Conservation (phyloP, 2,113 vertebrate genomes). For the Alectura lathami region DNA sequence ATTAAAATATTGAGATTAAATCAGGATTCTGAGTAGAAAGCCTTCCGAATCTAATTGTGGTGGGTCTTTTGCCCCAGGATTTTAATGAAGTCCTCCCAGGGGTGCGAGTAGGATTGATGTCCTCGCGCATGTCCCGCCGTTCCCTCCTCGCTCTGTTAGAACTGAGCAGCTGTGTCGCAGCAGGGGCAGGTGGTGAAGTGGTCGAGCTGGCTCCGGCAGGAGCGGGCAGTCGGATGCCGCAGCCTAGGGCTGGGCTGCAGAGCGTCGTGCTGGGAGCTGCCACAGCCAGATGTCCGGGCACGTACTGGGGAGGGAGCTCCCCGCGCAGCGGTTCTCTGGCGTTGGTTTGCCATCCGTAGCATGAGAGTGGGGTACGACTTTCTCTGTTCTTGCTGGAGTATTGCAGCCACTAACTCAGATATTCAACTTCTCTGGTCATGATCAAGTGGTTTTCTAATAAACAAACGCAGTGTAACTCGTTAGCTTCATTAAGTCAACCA, state of each 20-base stretch:
- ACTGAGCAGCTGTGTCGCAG: constrained; percentile 59
- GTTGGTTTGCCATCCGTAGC: constrained; percentile 45
- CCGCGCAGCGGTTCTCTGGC: constrained; percentile 55
- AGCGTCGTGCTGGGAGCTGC: constrained; percentile 20
- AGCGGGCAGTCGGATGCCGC: not conserved
- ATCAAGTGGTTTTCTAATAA: not conserved
- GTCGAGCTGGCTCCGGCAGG: not conserved
- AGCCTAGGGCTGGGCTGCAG: constrained; percentile 1
- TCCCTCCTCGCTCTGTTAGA: not conserved
- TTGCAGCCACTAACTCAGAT: not conserved
- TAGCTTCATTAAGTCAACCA: not conserved
- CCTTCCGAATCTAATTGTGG: not conserved
- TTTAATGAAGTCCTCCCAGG: constrained; percentile 50
- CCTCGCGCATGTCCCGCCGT: not conserved
- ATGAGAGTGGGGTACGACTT: constrained; percentile 36
- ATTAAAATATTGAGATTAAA: constrained; percentile 41
- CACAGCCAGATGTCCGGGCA: constrained; percentile 51
- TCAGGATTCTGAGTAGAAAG: constrained; percentile 22
- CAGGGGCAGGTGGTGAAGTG: constrained; percentile 64
- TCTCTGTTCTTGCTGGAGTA: not conserved
- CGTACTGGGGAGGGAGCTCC: constrained; percentile 5
- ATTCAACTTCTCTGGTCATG: not conserved
- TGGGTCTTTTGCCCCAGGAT: constrained; percentile 12
- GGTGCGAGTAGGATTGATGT: constrained; percentile 57
- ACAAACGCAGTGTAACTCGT: not conserved